These are phyloP conservation scores for Hirtodrosophila alboralis DNA, from an alignment of 2,888 invertebrate genomes.

Conservation along the genomic window DNA sequence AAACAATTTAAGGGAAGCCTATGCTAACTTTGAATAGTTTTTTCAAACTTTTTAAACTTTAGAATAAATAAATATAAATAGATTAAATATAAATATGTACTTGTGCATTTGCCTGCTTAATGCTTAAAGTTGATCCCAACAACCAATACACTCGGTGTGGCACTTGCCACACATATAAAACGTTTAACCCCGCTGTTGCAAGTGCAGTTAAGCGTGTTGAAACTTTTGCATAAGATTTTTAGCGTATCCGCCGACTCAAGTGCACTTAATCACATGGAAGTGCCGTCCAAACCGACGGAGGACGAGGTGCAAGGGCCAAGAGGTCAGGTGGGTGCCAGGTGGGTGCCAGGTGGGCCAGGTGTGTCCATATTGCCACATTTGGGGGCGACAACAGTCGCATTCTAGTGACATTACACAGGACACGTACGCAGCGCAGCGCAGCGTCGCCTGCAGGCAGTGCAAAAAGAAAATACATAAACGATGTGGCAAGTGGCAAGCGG, in stretches of 20 bases:
- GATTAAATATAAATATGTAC: no score
- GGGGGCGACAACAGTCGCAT: conserved; percentile 41
- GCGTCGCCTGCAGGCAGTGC: conserved; percentile 35
- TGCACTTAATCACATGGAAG: conserved; percentile 63
- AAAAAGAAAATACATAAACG: conserved; percentile 69
- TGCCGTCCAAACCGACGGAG: conserved; percentile 10
- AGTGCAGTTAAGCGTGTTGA: conserved; percentile 60
- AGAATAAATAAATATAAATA: no score
- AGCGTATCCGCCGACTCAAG: conserved; percentile 55
- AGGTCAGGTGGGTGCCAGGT: no score
- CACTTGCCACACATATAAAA: no score
- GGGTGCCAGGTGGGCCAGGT: no score
- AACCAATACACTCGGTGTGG: not conserved
- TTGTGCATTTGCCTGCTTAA: no score
- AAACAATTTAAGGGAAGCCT: no score
- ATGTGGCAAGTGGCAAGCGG: conserved; percentile 64
- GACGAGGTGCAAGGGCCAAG: not conserved
- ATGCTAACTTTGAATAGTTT: no score
- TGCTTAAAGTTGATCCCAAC: conserved; percentile 7
- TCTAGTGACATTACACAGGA: conserved; percentile 7
- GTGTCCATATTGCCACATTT: conserved; percentile 45
- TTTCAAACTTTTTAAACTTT: no score
- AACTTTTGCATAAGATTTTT: conserved; percentile 52
- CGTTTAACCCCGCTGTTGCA: conserved; percentile 55
- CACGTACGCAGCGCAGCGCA: conserved; percentile 68